Percentiles rank a stretch among this genome's conserved stretches.
These are phyloP conservation scores for Poeciliopsis infans DNA, from an alignment of 2,797 vertebrate species.

Conservation along the genomic window DNA sequence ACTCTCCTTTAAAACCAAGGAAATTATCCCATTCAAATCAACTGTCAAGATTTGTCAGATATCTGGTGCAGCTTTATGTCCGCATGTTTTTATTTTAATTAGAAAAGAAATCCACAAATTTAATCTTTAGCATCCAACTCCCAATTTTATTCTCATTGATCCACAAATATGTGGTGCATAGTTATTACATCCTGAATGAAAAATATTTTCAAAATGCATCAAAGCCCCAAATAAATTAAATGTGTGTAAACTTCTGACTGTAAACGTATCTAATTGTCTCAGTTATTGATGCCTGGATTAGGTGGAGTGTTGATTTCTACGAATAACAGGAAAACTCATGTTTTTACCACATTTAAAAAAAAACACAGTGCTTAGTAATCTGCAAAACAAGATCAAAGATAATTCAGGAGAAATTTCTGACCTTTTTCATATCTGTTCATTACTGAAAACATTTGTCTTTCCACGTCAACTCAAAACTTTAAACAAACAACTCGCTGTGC, in stretches of 20 bases:
- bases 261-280: background rate
- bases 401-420: conserved; percentile 22
- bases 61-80: background rate
- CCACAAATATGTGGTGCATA: background rate
- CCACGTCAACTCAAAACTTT: background rate
- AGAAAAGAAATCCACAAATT: background rate
- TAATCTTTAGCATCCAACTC: background rate
- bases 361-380: background rate
- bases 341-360: background rate
- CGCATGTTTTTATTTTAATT: background rate
- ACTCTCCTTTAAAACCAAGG: background rate
- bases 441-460: background rate
- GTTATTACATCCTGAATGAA: background rate
- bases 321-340: background rate
- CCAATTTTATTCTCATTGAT: background rate
- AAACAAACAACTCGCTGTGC: background rate
- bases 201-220: background rate
- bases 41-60: background rate
- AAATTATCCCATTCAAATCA: background rate
- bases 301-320: background rate
- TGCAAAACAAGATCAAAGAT: background rate
- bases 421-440: conserved; percentile 38
- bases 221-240: background rate
- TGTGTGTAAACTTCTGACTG: background rate
- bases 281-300: background rate